Evolutionary conservation across 2,888 invertebrate genomes (phyloP), one percentile per base, ranked within the genome.

Genomic region (Drosophila suboccidentalis): DNA sequence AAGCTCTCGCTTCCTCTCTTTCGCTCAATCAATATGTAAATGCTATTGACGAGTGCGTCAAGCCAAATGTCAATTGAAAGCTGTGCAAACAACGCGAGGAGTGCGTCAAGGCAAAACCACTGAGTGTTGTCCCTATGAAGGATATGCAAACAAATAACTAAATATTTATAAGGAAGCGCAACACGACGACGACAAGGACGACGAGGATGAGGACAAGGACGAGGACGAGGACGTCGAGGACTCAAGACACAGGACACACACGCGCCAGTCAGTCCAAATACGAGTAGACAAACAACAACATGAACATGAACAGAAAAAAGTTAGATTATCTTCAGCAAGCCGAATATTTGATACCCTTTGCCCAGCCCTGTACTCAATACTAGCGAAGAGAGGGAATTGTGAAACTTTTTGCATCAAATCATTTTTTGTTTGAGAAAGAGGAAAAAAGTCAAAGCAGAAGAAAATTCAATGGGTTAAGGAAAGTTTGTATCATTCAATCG

Each of bases 131-230:
- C 44, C 26, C 54, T 38, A 4, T 58, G 65, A 69, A 84, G 84
- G 79, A 82, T 73, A 61, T 74, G 76, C 87, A 83, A 86, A 78
- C 81, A 86, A 82, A 86, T 60, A 65, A 70, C 73, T 69, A 78
- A 72, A 82, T 82, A 76, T 82, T 72, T 79, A 79, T 65, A 60
- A 71, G 71, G 60, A 78, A 67, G 67, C 62, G 65, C 60, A 66
- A 55, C 39, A 49, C 51, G 50, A 58, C 22, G 50, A 54, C 41
- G 17, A 29, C 47, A 39, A 53, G 26, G 54, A 63, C 22, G 41
- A 32, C 38, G 2, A 29, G 29, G 17, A 58, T 15, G 53, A 53
- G 41, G 13, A 22, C 47, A 39, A 50, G 32, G 50, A 63, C 15
- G 41, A 22, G 46, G 2, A 29, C 17, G 13, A 29, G 49, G 3